These are phyloP conservation scores for Seira ritae DNA, from an alignment of 2,888 invertebrate species.

Conservation along the genomic window DNA sequence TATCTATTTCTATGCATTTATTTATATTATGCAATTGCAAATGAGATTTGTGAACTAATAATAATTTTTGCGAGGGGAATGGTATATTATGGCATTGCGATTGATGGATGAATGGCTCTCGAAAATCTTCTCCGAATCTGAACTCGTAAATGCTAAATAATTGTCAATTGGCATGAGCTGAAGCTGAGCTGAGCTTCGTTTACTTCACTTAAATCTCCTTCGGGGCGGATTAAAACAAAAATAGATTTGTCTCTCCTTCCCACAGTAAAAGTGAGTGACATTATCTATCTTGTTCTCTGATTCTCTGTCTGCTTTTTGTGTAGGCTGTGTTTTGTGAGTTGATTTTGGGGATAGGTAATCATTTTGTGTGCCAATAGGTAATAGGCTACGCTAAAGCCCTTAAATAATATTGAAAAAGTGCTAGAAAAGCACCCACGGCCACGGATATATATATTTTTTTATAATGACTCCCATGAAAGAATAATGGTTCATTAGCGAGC, in stretches of 20 bases:
- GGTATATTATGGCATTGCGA: too few species aligned
- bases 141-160: neutral
- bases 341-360: too few species aligned
- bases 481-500: neutral
- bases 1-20: too few species aligned
- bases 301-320: too few species aligned
- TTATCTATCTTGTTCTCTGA: neutral
- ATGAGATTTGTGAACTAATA: slow-evolving; percentile 17
- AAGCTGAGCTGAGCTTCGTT: neutral
- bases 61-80: neutral
- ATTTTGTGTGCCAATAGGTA: too few species aligned
- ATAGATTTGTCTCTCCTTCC: neutral
- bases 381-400: too few species aligned
- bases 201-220: neutral
- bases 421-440: neutral
- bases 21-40: slow-evolving; percentile 11
- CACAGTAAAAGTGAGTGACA: neutral
- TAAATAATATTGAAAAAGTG: too few species aligned
- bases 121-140: neutral
- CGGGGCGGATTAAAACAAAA: neutral
- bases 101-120: slow-evolving; percentile 20
- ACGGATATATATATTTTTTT: neutral
- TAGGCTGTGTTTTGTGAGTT: too few species aligned
- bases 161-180: neutral
- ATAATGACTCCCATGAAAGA: neutral